Base-by-base conservation (phyloP, 2,113 vertebrate genomes). In the Shinisaurus crocodilurus region DNA sequence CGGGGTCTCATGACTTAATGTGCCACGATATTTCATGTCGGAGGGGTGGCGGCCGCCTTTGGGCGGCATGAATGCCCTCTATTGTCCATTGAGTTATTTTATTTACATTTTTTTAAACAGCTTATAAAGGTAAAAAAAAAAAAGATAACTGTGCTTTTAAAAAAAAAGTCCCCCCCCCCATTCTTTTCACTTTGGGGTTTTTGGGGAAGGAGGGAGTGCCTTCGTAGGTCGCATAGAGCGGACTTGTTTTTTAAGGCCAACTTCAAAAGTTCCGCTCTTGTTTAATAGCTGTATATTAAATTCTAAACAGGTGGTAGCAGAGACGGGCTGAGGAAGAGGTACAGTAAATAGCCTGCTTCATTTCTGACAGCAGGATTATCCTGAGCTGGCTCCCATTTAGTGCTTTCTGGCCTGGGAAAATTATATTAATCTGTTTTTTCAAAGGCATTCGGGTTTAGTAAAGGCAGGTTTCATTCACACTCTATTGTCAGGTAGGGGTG, bases 61-160 rank as follows among this genome's bases (percentile, higher is more conserved):
- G 92, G 94, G 89, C 32, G n/a, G 93, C 82, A 94, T 97, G 96
- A 97, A 97, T 97, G 96, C 96, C 94, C n/a, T 94, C 96, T 96
- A 97, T 97, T 98, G 97, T 98, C 95, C 89, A 3, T 92, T 10
- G 90, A 93, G 96, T 96, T 97, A 96, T 97, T 97, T 97, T 97
- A 97, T 97, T 97, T 97, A 97, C 96, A 95, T 97, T 97, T 96
- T 97, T 97, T 97, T 95, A 97, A 97, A 97, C 96, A 97, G 97
- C 97, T 97, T 97, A 97, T 97, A 96, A 96, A 98, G 96, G 97
- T 97, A 95, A 96, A 97, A 97, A 96, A 96, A 97, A 96, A 96
- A 95, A 96, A 96, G 96, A 97, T 96, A 96, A 95, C 96, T 95
- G 91, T 88, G 94, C 94, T 95, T 75, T n/a, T 81, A 29, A 69